Conservation (phyloP, 2,113 vertebrate species). For the Neotoma lepida region DNA sequence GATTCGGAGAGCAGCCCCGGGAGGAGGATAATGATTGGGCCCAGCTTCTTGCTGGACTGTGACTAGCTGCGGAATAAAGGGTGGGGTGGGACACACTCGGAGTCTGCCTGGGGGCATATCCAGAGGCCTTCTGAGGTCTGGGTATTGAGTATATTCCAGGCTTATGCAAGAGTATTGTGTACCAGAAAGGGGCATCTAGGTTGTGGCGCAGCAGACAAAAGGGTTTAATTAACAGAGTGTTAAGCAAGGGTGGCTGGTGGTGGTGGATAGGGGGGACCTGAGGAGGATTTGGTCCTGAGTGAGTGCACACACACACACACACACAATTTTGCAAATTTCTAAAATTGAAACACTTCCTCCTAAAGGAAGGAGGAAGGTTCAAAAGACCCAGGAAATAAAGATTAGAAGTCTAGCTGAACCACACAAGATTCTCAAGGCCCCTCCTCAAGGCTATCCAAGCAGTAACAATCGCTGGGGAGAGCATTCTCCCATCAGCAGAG, state of each 20-base stretch:
- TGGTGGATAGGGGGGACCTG: accelerated
- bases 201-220: too few relatives aligned
- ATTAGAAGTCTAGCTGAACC: background rate
- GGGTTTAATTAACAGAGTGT: background rate
- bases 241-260: background rate
- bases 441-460: background rate
- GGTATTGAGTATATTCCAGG: too few relatives aligned
- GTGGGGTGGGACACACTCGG: background rate
- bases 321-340: background rate
- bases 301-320: background rate
- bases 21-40: too few relatives aligned
- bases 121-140: too few relatives aligned
- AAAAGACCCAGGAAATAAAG: background rate
- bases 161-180: background rate
- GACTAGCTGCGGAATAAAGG: background rate
- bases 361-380: background rate
- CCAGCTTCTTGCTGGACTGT: background rate
- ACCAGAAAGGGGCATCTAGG: background rate
- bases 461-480: background rate
- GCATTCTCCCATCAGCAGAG: background rate
- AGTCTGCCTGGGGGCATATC: background rate
- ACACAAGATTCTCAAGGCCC: background rate
- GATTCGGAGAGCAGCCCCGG: background rate
- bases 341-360: background rate
- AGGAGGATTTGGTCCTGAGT: background rate